Evolutionary conservation across 2,888 invertebrate species (phyloP).

Genomic region (Oscheius sp.): DNA sequence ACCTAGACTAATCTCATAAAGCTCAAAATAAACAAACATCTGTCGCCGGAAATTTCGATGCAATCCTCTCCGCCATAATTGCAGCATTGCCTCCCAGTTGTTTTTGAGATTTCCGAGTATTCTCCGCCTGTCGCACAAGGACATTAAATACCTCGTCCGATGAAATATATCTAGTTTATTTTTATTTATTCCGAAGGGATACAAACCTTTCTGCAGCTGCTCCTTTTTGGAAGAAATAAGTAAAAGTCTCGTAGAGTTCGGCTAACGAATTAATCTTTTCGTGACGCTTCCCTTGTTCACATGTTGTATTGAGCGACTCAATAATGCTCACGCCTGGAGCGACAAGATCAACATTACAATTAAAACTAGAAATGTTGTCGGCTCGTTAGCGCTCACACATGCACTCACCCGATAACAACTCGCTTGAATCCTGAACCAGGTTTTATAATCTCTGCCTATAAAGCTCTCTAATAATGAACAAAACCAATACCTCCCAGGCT

Average conservation of each 20-base stretch:
- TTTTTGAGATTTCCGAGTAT: slow-evolving; percentile 64
- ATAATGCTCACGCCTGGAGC: slow-evolving; percentile 71
- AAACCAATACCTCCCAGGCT: slow-evolving; percentile 67
- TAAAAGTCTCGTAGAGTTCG: slow-evolving; percentile 72
- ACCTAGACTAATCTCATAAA: slow-evolving; percentile 65
- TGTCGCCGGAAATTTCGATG: slow-evolving; percentile 70
- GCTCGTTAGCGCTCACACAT: neutral
- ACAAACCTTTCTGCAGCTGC: slow-evolving; percentile 72
- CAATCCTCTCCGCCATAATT: slow-evolving; percentile 71
- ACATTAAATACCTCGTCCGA: slow-evolving; percentile 60
- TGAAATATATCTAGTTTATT: slow-evolving; percentile 51
- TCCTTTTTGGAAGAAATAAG: slow-evolving; percentile 71
- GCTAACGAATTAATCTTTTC: slow-evolving; percentile 51
- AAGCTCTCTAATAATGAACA: no score
- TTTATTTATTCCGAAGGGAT: neutral
- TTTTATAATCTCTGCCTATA: slow-evolving; percentile 61
- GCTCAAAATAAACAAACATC: slow-evolving; percentile 34
- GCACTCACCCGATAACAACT: slow-evolving; percentile 65
- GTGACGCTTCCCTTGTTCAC: slow-evolving; percentile 56
- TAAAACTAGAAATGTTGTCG: slow-evolving; percentile 65
- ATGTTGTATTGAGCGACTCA: slow-evolving; percentile 67
- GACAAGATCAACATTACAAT: slow-evolving; percentile 73
- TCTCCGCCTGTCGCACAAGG: slow-evolving; percentile 54
- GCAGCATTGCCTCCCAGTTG: slow-evolving; percentile 74
- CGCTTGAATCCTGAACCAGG: slow-evolving; percentile 65